Conservation (phyloP, 2,113 vertebrate species). For the Noctilio leporinus region DNA sequence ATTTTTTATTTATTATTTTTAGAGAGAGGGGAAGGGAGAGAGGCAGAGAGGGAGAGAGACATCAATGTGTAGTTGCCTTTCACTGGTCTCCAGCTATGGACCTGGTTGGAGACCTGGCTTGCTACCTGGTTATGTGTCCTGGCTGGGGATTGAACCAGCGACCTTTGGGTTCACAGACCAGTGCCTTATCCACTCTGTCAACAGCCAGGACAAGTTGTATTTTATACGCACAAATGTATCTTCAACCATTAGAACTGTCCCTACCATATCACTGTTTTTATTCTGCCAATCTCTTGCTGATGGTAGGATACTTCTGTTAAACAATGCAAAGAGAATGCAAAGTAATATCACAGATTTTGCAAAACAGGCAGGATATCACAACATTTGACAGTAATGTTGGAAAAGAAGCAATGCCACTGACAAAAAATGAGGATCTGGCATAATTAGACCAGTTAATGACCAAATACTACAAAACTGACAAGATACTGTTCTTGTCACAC, state of each 20-base stretch:
- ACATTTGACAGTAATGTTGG: not conserved
- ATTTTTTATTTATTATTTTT: too few relatives aligned
- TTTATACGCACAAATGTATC: not conserved
- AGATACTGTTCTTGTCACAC: too few relatives aligned
- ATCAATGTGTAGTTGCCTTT: too few relatives aligned
- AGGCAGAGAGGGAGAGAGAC: too few relatives aligned
- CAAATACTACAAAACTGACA: not conserved
- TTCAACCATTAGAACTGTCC: not conserved
- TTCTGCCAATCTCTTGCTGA: not conserved
- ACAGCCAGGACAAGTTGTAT: not conserved
- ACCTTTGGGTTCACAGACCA: too few relatives aligned
- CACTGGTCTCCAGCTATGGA: too few relatives aligned
- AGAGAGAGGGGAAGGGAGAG: too few relatives aligned
- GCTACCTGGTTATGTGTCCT: too few relatives aligned
- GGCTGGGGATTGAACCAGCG: too few relatives aligned
- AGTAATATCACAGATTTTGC: not conserved
- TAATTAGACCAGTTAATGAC: not conserved
- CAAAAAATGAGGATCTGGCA: not conserved
- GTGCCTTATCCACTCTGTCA: too few relatives aligned
- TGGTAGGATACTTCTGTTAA: not conserved
- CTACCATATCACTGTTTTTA: not conserved
- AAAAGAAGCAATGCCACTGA: not conserved
- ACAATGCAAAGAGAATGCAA: not conserved
- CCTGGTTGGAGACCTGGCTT: too few relatives aligned
- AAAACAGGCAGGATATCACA: not conserved